Evolutionary conservation across 2,797 vertebrate species (phyloP).

Genomic region (Pitangus sulphuratus): DNA sequence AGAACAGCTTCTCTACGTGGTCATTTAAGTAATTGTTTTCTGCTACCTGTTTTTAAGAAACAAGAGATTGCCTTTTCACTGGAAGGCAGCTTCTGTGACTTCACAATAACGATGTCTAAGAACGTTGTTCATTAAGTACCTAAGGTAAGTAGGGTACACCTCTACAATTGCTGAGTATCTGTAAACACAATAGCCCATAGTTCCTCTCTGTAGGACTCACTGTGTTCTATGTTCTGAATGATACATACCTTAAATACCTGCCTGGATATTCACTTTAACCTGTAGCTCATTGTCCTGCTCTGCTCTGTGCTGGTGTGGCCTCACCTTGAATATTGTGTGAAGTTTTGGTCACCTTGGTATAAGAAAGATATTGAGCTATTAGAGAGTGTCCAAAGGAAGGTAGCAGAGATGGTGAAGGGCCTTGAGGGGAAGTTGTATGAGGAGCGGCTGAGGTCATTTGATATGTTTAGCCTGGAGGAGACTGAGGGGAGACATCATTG

Average conservation of each 20-base stretch:
- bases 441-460: neutral
- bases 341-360: neutral
- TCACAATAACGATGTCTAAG: neutral
- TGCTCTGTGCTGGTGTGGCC: neutral
- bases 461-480: neutral
- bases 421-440: neutral
- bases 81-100: conserved; percentile 29
- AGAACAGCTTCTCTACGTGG: neutral
- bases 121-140: neutral
- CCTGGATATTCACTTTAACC: conserved; percentile 1
- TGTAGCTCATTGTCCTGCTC: neutral
- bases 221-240: conserved; percentile 31
- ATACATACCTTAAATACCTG: conserved; percentile 34
- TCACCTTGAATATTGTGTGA: neutral
- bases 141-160: conserved; percentile 20
- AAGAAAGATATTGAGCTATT: neutral
- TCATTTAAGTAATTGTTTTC: neutral
- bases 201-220: neutral
- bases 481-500: neutral
- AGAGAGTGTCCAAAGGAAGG: neutral
- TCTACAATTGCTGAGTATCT: conserved; percentile 48
- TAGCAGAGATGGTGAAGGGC: neutral
- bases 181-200: conserved; percentile 31
- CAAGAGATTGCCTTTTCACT: neutral
- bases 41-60: neutral